Evolutionary conservation across 2,113 vertebrate genomes (phyloP).

Genomic region (Pycnonotus jocosus): DNA sequence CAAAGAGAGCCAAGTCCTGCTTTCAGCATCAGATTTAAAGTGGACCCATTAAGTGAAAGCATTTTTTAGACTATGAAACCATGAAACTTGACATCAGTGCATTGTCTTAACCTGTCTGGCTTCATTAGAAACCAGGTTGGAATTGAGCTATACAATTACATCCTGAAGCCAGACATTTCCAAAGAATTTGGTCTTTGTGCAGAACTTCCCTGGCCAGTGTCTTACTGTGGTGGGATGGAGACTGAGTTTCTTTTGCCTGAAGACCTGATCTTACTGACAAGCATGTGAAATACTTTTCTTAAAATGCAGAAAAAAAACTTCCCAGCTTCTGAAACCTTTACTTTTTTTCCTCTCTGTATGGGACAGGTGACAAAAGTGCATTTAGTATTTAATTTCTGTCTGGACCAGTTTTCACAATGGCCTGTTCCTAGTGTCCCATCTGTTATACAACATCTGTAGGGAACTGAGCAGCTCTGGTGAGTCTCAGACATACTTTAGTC

Average conservation of each 20-base stretch:
- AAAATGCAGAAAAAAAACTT: not conserved
- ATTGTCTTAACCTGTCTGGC: not conserved
- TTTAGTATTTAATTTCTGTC: not conserved
- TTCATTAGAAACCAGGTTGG: not conserved
- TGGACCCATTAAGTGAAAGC: not conserved
- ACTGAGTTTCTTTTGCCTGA: not conserved
- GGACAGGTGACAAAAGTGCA: not conserved
- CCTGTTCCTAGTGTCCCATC: not conserved
- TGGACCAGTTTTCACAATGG: not conserved
- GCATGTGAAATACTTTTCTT: not conserved
- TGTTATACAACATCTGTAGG: not conserved
- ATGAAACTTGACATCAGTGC: not conserved
- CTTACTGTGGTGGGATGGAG: not conserved
- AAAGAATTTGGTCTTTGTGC: not conserved
- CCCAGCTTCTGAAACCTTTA: not conserved
- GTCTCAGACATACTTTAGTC: not conserved
- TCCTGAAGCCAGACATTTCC: not conserved
- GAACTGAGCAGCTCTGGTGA: not conserved
- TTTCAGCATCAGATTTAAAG: not conserved
- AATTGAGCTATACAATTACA: not conserved
- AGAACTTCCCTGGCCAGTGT: not conserved
- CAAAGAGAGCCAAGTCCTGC: not conserved
- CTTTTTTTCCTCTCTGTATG: not conserved
- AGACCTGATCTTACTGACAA: not conserved
- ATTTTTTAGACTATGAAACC: not conserved